phyloP scores from a whole-genome alignment of 2,888 invertebrate genomes.

The Hirtodrosophila confusa region DNA sequence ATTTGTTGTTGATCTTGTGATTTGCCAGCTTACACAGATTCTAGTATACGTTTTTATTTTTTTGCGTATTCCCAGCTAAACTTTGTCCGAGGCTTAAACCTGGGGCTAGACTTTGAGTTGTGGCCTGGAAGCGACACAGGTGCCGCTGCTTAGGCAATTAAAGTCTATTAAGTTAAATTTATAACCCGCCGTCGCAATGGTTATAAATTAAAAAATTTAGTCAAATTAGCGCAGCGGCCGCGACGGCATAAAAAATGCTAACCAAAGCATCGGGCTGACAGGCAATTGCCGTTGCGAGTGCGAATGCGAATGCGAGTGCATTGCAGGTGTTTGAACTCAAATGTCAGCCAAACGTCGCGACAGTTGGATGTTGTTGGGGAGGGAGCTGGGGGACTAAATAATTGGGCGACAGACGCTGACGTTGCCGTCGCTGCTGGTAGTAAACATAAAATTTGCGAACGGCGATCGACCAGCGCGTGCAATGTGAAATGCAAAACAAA shows the following conservation, averaged over 20 bases:
- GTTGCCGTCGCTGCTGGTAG: slow-evolving; percentile 43
- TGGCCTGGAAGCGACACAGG: slow-evolving; percentile 19
- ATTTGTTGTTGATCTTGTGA: slow-evolving; percentile 57
- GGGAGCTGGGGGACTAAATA: slow-evolving; percentile 30
- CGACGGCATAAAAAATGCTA: slow-evolving; percentile 52
- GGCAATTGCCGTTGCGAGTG: slow-evolving; percentile 7
- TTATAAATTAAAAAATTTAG: slow-evolving; percentile 72
- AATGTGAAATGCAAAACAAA: slow-evolving; percentile 79
- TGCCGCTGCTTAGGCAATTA: slow-evolving; percentile 53
- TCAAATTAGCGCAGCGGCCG: slow-evolving; percentile 65
- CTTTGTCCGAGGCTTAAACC: slow-evolving; percentile 6
- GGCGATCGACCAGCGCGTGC: slow-evolving; percentile 58
- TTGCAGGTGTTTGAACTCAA: slow-evolving; percentile 80
- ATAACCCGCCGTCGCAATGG: slow-evolving; percentile 55
- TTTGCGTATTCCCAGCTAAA: neutral
- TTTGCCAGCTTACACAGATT: slow-evolving; percentile 52
- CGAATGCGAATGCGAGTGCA: slow-evolving; percentile 54
- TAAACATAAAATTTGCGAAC: slow-evolving; percentile 52
- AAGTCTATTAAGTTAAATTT: slow-evolving; percentile 72
- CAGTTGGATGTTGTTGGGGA: slow-evolving; percentile 13
- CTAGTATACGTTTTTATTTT: slow-evolving; percentile 1
- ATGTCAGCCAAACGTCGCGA: slow-evolving; percentile 66
- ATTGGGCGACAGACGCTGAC: slow-evolving; percentile 65
- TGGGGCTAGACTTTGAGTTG: slow-evolving; percentile 40
- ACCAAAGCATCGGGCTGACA: slow-evolving; percentile 47